Conservation (phyloP, 1,140 invertebrate species). For the Drusus annulatus region DNA sequence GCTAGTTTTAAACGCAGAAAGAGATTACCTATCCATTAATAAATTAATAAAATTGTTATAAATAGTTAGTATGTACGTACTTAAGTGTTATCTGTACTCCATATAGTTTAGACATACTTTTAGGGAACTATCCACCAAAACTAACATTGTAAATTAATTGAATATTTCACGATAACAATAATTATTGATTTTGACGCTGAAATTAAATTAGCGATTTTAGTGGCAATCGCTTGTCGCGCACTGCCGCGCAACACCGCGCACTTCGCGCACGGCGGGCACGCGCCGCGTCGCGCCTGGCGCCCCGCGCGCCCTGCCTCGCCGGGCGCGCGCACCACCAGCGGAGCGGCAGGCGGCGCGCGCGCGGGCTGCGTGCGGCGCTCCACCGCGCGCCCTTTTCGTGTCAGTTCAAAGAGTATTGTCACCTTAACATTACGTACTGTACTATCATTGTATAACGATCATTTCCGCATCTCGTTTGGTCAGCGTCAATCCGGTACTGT, state of each 20-base stretch:
- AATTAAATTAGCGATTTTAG: slow-evolving; percentile 44
- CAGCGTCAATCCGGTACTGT: slow-evolving; percentile 47
- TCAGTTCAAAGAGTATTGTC: slow-evolving; percentile 48
- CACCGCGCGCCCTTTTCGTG: slow-evolving; percentile 33
- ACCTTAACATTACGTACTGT: slow-evolving; percentile 50
- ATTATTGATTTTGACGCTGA: slow-evolving; percentile 46
- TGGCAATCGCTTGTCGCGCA: slow-evolving; percentile 21
- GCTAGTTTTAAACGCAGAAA: slow-evolving; percentile 61
- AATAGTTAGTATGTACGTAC: slow-evolving; percentile 62
- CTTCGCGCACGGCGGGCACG: no score
- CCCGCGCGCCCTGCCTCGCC: no score
- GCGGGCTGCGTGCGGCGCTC: slow-evolving; percentile 21
- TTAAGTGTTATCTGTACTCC: slow-evolving; percentile 66
- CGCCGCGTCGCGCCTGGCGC: no score
- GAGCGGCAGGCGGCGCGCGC: not conserved
- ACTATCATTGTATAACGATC: slow-evolving; percentile 53
- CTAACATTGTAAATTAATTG: slow-evolving; percentile 57
- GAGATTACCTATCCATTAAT: slow-evolving; percentile 61
- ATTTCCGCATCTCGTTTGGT: slow-evolving; percentile 50
- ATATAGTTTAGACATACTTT: slow-evolving; percentile 63
- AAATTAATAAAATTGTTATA: slow-evolving; percentile 63
- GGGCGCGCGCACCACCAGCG: no score
- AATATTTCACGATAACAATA: slow-evolving; percentile 47
- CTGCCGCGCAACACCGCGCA: not conserved
- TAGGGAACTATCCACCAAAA: slow-evolving; percentile 57